Evolutionary conservation across 2,113 vertebrate species (phyloP).

Genomic region (Chamaea fasciata): DNA sequence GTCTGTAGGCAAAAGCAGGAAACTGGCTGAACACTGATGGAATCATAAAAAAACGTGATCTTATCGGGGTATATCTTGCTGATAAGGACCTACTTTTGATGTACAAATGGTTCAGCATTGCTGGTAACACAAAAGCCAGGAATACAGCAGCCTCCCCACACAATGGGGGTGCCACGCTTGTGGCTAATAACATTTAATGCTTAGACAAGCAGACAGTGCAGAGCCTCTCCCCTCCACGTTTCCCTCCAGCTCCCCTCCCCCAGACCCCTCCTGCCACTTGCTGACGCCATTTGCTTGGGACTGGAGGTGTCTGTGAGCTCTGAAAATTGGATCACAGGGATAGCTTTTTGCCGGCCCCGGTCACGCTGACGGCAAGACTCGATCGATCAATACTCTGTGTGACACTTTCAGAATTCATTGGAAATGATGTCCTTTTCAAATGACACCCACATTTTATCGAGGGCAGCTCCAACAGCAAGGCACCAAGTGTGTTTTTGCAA

Average conservation of each 20-base stretch:
- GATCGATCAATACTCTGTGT: constrained; percentile 85
- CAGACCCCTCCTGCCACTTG: constrained; percentile 40
- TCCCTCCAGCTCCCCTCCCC: background rate
- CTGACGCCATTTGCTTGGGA: constrained; percentile 74
- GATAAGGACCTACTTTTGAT: constrained; percentile 40
- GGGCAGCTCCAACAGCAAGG: constrained; percentile 59
- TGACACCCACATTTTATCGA: constrained; percentile 71
- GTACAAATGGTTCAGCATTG: background rate
- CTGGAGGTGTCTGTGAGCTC: constrained; percentile 83
- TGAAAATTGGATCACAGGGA: constrained; percentile 92
- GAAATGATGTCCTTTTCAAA: constrained; percentile 79
- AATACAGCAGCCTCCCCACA: background rate
- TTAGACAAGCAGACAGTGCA: background rate
- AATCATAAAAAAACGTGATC: background rate
- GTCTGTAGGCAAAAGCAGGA: background rate
- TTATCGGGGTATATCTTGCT: background rate
- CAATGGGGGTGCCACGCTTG: background rate
- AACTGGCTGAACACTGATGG: background rate
- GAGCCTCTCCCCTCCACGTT: background rate
- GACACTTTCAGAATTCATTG: constrained; percentile 78
- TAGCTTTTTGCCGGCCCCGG: constrained; percentile 78
- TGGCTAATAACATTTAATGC: background rate
- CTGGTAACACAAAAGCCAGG: constrained; percentile 23
- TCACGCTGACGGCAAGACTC: constrained; percentile 83
- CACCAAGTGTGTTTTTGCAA: constrained; percentile 61